Evolutionary conservation across 2,113 vertebrate species (phyloP), one percentile per base, ranked within the genome.

Genomic region (Apeltes quadracus): DNA sequence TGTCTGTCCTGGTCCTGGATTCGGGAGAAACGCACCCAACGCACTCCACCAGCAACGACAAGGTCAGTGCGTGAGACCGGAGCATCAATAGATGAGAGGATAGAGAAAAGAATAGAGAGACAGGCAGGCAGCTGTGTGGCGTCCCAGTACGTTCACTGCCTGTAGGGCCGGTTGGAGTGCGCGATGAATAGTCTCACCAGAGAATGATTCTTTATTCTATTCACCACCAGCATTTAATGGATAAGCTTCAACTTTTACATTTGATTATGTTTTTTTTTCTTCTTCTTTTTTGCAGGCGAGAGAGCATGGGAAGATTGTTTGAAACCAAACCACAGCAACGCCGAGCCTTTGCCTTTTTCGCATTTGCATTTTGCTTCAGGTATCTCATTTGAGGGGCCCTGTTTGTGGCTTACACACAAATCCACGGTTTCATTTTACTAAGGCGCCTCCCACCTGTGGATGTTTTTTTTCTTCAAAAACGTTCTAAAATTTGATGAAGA

Each of bases 301-400:
- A 89, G 92, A 93, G 75, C 89, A 92, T 10, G 93, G 93, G 71
- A 94, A 93, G 88, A 86, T 93, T 72, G 93, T 94, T 70, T 94
- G 68, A 90, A 91, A 88, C 78, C 87, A 88, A 90, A 90, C 79
- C 57, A 59, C 81, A 72, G 56, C 18, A 29, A 68, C 48, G 15
- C 61, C 46, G 78, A 74, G 78, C 53, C 53, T 62, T 22, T 20
- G 65, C 57, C 63, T 75, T 61, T 74, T 63, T 53, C n/a, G 22
- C 41, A 43, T 77, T 65, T 70, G 65, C 75, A 81, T 72, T 69
- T 83, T 61, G 75, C 78, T 87, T 79, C 76, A 69, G 61, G 73
- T 82, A 51, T n/a, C 74, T 80, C 56, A 16, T 56, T 43, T 54
- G 65, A 81, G 48, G 53, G 66, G 23, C 63, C 46, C 23, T 27